These are phyloP conservation scores for Eremophila alpestris DNA, from an alignment of 2,797 vertebrate genomes.

Conservation along the genomic window DNA sequence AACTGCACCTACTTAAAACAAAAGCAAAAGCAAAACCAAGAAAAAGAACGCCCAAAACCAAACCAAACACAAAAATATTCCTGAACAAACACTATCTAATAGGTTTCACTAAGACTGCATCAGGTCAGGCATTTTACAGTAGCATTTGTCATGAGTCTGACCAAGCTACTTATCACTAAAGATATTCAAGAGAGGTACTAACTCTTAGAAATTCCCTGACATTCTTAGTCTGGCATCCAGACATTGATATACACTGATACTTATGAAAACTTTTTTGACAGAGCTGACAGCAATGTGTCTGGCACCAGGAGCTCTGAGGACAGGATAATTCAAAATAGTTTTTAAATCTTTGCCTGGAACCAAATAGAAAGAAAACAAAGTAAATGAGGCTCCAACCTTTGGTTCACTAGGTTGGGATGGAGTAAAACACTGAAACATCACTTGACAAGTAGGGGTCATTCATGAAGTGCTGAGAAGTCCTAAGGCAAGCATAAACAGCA, in stretches of 20 bases:
- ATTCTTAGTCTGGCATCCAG: neutral
- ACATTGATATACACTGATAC: neutral
- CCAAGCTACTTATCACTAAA: neutral
- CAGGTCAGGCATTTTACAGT: neutral
- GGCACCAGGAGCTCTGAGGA: neutral
- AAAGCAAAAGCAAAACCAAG: neutral
- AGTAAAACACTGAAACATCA: neutral
- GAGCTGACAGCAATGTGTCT: neutral
- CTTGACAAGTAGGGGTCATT: rapidly evolving
- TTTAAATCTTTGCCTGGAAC: neutral
- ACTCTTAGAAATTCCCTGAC: neutral
- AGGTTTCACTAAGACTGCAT: neutral
- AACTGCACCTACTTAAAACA: neutral
- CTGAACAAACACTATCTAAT: neutral
- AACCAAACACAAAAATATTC: neutral
- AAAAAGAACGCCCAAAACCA: neutral
- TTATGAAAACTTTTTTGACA: neutral
- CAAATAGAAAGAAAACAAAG: neutral
- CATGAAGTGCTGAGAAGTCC: neutral
- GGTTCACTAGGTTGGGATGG: neutral
- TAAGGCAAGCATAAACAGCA: neutral
- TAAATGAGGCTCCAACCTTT: neutral
- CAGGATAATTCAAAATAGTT: neutral
- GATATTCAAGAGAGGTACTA: neutral
- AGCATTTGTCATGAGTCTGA: neutral